These are phyloP conservation scores for Podabrus alpinus DNA, from an alignment of 2,888 invertebrate genomes.

Conservation along the genomic window DNA sequence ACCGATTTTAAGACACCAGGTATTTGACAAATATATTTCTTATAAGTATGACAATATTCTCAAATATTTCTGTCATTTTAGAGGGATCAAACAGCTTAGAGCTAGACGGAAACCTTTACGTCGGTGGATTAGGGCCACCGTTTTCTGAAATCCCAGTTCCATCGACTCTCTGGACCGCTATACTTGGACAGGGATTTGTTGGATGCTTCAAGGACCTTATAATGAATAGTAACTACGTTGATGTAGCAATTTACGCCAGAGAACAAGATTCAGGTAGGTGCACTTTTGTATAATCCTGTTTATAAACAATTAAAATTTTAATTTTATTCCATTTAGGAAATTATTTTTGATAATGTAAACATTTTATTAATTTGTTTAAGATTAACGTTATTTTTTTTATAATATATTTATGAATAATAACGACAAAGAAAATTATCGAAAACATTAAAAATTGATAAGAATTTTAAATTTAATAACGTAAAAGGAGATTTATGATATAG, in stretches of 20 bases:
- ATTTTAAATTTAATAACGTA: neutral
- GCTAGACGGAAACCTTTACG: conserved; percentile 83
- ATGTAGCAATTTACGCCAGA: conserved; percentile 85
- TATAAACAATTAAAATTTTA: neutral
- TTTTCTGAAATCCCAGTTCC: conserved; percentile 80
- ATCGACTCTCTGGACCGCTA: conserved; percentile 88
- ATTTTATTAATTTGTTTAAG: neutral
- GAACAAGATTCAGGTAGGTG: conserved; percentile 84
- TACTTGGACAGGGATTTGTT: conserved; percentile 87
- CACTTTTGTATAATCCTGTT: neutral
- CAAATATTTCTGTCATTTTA: conserved; percentile 44
- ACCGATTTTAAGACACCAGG: conserved; percentile 90
- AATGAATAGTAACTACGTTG: conserved; percentile 86
- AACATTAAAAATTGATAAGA: too few relatives aligned
- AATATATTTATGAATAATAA: neutral
- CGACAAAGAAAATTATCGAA: neutral
- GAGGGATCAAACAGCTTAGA: conserved; percentile 88
- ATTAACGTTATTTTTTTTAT: neutral
- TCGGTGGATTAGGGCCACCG: conserved; percentile 85
- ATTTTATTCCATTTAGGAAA: too few relatives aligned
- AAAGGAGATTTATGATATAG: neutral
- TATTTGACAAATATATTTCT: conserved; percentile 43
- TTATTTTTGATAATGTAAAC: too few relatives aligned
- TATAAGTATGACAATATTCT: conserved; percentile 16
- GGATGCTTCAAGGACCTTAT: conserved; percentile 91